Evolutionary conservation across 2,113 vertebrate genomes (phyloP).

Genomic region (Lipotes vexillifer): DNA sequence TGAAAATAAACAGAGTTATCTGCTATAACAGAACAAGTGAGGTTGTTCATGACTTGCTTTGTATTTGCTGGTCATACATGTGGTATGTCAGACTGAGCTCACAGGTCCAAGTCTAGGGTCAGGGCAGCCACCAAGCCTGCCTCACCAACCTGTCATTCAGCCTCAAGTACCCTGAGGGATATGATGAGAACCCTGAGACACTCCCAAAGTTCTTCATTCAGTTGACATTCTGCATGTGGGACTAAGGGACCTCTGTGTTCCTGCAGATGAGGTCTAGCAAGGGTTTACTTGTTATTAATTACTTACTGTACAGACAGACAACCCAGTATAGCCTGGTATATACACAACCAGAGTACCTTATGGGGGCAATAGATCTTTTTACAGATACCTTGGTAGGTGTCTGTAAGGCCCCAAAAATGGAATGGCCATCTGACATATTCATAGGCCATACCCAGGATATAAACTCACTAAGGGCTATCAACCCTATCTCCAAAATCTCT

Average conservation of each 20-base stretch:
- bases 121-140: neutral
- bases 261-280: neutral
- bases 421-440: neutral
- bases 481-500: neutral
- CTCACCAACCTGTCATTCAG: neutral
- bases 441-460: neutral
- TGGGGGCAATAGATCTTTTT: neutral
- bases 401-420: neutral
- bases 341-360: neutral
- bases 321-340: neutral
- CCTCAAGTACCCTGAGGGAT: neutral
- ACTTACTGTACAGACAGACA: neutral
- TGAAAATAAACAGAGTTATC: constrained; percentile 13
- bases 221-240: neutral
- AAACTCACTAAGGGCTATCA: neutral
- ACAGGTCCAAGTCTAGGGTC: neutral
- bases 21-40: neutral
- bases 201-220: neutral
- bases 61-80: neutral
- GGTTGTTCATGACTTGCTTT: neutral
- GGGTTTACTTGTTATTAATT: neutral
- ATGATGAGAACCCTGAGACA: neutral
- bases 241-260: neutral
- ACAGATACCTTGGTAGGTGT: neutral
- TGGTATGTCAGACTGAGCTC: neutral